Evolutionary conservation across 2,888 invertebrate genomes (phyloP).

Genomic region (Caenorhabditis becei): DNA sequence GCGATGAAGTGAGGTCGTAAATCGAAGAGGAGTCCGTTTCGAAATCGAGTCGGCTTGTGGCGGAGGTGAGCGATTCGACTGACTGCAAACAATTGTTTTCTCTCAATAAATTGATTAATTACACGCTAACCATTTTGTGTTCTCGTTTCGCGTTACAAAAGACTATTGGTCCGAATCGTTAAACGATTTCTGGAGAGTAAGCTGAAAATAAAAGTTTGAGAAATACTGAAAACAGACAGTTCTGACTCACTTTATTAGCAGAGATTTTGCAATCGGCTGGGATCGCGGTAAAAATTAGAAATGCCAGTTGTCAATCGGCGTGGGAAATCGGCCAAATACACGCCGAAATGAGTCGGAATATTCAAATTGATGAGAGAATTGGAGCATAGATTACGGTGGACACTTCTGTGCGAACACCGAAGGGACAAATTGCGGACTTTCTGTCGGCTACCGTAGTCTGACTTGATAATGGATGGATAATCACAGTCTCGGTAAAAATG

Average conservation of each 20-base stretch:
- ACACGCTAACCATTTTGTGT: background rate
- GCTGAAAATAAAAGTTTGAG: no score
- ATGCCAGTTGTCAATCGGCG: background rate
- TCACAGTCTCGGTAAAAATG: no score
- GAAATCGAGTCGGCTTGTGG: constrained; percentile 7
- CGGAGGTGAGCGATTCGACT: background rate
- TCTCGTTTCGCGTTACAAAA: background rate
- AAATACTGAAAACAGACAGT: no score
- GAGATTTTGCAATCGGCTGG: constrained; percentile 23
- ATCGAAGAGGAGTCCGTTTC: constrained; percentile 27
- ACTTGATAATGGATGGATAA: no score
- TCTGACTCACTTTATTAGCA: constrained; percentile 27
- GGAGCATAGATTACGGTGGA: constrained; percentile 3
- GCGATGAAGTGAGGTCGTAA: constrained; percentile 36
- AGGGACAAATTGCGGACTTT: constrained; percentile 16
- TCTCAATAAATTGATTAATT: no score
- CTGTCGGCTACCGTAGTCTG: background rate
- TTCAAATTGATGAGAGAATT: background rate
- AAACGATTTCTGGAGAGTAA: constrained; percentile 32
- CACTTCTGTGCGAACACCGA: constrained; percentile 1
- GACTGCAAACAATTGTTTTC: constrained; percentile 9
- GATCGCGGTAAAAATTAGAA: constrained; percentile 36
- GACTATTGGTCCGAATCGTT: constrained; percentile 29
- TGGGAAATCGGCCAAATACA: background rate
- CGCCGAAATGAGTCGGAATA: constrained; percentile 1